Base-by-base conservation (phyloP, 2,888 invertebrate genomes). In the Napeogenes sylphis region DNA sequence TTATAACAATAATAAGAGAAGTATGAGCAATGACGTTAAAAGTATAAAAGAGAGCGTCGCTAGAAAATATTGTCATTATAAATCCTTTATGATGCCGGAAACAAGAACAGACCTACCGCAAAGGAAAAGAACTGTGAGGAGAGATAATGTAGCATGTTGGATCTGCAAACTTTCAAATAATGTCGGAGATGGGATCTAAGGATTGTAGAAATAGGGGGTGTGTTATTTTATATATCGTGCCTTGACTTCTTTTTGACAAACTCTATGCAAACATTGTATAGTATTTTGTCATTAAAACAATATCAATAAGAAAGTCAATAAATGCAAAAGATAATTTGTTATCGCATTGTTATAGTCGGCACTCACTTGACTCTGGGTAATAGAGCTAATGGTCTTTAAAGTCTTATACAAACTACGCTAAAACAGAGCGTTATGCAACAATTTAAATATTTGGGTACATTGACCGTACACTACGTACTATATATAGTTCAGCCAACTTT, bases 51-150 rank as follows among this genome's bases (percentile, higher is more conserved):
- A 21, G 14, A 51, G 45, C 57, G 55, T 42, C 38, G 59, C 38
- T 60, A 58, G 56, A 35, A 63, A 61, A 62, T 58, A 56, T 54
- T 64, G 62, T 61, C 65, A 59, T 65, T 59, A 67, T 67, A 67
- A 67, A 67, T 63, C 54, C 65, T 65, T 63, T 65, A 61, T 65
- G 65, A 56, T 35, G 59, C 63, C 45, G 62, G 61, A 63, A 65
- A 56, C 58, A 55, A 56, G 61, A 64, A 62, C 61, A 65, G 65
- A 65, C 61, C 63, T 46, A 65, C 65, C 63, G 65, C 65, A 63
- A 62, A 64, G 59, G 55, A 64, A 66, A 58, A 67, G 63, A 63
- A 67, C 58, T 59, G 64, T 59, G 62, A 59, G 56, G 56, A 62
- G 42, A 60, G 62, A 56, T 57, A 62, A 62, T 62, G 58, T 47